Conservation (phyloP, 2,113 vertebrate genomes). For the Ammodytes marinus region DNA sequence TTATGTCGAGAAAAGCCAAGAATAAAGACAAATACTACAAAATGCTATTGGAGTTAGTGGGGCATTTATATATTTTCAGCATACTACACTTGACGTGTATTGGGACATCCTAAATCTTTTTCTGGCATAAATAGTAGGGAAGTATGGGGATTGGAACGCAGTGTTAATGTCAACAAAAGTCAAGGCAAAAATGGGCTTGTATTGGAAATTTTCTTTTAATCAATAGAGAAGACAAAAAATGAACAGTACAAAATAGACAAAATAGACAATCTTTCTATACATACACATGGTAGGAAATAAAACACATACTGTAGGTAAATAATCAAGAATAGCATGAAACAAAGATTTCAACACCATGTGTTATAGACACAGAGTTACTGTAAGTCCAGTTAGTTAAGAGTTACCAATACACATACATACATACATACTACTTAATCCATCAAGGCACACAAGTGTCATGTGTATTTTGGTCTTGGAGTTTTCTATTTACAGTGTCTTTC, state of each 20-base stretch:
- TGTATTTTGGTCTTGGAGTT: conserved; percentile 81
- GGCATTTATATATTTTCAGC: no score
- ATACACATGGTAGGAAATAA: conserved; percentile 77
- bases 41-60: no score
- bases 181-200: not conserved
- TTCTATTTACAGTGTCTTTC: conserved; percentile 80
- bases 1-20: no score
- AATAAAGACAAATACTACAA: no score
- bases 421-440: conserved; percentile 67
- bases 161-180: not conserved
- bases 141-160: no score
- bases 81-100: no score
- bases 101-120: no score
- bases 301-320: conserved; percentile 64
- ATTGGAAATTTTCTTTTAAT: conserved; percentile 75
- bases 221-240: conserved; percentile 72
- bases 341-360: conserved; percentile 70
- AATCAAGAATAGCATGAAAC: conserved; percentile 66
- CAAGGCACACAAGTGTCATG: conserved; percentile 76
- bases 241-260: conserved; percentile 82
- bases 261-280: conserved; percentile 84
- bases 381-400: conserved; percentile 81
- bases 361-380: conserved; percentile 70
- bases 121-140: no score
- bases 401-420: conserved; percentile 73